These are phyloP conservation scores for Ostrea edulis DNA, from an alignment of 1,140 invertebrate genomes.

Conservation along the genomic window DNA sequence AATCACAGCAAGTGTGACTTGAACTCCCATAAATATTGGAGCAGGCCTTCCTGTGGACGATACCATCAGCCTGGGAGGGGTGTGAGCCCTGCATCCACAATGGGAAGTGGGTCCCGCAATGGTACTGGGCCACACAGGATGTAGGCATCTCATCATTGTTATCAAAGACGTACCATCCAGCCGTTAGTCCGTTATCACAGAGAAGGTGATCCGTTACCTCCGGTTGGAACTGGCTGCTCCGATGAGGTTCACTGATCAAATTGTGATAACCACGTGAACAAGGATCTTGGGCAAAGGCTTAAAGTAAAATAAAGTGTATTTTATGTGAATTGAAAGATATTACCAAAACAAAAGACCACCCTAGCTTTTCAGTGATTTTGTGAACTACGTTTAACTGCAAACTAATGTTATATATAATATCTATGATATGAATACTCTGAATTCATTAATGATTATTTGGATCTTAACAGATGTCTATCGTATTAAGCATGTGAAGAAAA, in stretches of 20 bases:
- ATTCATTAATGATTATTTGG: too few species aligned
- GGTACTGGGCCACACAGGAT: slow-evolving; percentile 54
- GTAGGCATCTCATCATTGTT: slow-evolving; percentile 58
- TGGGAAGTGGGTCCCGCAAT: slow-evolving; percentile 64
- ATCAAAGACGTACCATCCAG: slow-evolving; percentile 59
- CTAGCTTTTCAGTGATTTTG: too few species aligned
- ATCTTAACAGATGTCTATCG: too few species aligned
- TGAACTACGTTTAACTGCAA: too few species aligned
- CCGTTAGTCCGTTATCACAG: slow-evolving; percentile 57
- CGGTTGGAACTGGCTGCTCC: slow-evolving; percentile 52
- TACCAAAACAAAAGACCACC: too few species aligned
- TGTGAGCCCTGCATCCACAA: slow-evolving; percentile 62
- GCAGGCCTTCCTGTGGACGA: slow-evolving; percentile 53
- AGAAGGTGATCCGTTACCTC: slow-evolving; percentile 51
- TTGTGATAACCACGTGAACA: slow-evolving; percentile 32
- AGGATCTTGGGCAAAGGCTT: slow-evolving; percentile 38
- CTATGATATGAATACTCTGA: too few species aligned
- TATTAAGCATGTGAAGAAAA: too few species aligned
- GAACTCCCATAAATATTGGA: slow-evolving; percentile 31
- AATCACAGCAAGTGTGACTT: slow-evolving; percentile 54
- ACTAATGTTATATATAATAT: too few species aligned
- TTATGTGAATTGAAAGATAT: background rate
- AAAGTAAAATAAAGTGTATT: background rate
- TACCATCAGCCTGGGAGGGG: slow-evolving; percentile 49
- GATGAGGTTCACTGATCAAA: slow-evolving; percentile 50